A percentile compares a stretch with the other conserved stretches of the same genome.
Evolutionary conservation across 2,797 vertebrate species (phyloP).

Genomic region (Lepilemur ruficaudatus): DNA sequence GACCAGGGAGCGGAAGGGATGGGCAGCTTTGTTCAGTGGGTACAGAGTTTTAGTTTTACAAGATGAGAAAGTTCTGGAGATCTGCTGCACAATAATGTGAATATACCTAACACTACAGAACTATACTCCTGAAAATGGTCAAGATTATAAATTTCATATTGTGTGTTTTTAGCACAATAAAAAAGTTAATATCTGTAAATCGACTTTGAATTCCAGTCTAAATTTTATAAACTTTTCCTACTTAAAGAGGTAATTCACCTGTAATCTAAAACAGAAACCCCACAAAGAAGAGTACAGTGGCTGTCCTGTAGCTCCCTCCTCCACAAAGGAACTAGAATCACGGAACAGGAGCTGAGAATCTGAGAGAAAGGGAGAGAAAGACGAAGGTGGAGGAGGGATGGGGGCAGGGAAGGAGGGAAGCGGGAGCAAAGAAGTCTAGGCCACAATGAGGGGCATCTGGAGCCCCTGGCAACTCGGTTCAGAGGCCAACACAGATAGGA

Average conservation of each 20-base stretch:
- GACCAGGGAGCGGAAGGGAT: too few species aligned
- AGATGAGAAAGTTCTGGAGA: neutral
- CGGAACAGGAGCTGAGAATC: neutral
- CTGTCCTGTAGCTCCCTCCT: neutral
- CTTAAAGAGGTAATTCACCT: neutral
- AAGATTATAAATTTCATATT: neutral
- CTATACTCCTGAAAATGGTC: neutral
- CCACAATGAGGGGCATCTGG: accelerated
- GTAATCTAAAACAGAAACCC: neutral
- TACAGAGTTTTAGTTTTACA: neutral
- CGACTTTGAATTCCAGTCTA: neutral
- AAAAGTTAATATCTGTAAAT: neutral
- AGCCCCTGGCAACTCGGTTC: neutral
- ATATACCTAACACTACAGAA: neutral
- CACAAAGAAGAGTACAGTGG: neutral
- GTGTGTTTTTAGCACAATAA: neutral
- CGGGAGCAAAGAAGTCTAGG: neutral
- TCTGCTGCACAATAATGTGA: neutral
- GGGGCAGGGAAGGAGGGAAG: neutral
- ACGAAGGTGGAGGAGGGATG: neutral
- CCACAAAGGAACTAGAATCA: neutral
- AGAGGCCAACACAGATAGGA: neutral
- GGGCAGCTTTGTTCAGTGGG: too few species aligned
- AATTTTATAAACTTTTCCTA: neutral
- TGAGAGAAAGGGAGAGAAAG: neutral